phyloP scores from a whole-genome alignment of 2,113 vertebrate genomes.

The Dunckerocampus dactyliophorus region DNA sequence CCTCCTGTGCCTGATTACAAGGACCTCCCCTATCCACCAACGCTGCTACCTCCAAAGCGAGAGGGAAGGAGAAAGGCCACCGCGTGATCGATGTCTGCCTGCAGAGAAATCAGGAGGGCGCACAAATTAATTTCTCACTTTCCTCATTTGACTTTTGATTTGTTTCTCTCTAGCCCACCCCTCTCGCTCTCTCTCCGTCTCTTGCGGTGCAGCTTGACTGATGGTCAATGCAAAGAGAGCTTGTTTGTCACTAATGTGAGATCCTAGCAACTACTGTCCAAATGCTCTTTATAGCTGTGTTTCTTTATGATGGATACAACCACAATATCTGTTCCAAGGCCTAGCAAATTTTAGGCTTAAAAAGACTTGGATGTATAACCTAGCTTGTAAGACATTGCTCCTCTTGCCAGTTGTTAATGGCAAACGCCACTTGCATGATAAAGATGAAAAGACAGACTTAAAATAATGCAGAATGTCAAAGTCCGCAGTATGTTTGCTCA shows the following conservation, averaged over 20 bases:
- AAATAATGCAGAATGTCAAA: too few relatives aligned
- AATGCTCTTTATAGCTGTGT: background rate
- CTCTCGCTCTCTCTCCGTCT: background rate
- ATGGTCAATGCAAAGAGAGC: slow-evolving; percentile 38
- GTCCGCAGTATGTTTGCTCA: too few relatives aligned
- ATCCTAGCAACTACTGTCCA: background rate
- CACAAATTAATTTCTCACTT: slow-evolving; percentile 76
- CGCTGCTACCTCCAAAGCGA: slow-evolving; percentile 59
- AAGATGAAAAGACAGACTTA: too few relatives aligned
- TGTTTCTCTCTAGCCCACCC: slow-evolving; percentile 40
- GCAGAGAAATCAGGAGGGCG: slow-evolving; percentile 73
- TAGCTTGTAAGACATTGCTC: too few relatives aligned
- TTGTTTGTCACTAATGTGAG: slow-evolving; percentile 12
- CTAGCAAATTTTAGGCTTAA: too few relatives aligned
- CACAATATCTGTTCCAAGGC: too few relatives aligned
- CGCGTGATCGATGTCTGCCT: slow-evolving; percentile 74
- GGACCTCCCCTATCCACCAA: slow-evolving; percentile 64
- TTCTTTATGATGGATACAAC: too few relatives aligned
- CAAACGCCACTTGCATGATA: too few relatives aligned
- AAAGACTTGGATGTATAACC: too few relatives aligned
- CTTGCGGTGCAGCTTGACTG: slow-evolving; percentile 42
- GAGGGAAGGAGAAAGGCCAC: slow-evolving; percentile 50
- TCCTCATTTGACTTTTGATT: slow-evolving; percentile 74
- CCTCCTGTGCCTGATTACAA: slow-evolving; percentile 69
- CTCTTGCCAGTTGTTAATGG: too few relatives aligned